Percentiles rank a stretch among this genome's conserved stretches.
phyloP scores from a whole-genome alignment of 1,140 invertebrate genomes.

The Homalodisca vitripennis region DNA sequence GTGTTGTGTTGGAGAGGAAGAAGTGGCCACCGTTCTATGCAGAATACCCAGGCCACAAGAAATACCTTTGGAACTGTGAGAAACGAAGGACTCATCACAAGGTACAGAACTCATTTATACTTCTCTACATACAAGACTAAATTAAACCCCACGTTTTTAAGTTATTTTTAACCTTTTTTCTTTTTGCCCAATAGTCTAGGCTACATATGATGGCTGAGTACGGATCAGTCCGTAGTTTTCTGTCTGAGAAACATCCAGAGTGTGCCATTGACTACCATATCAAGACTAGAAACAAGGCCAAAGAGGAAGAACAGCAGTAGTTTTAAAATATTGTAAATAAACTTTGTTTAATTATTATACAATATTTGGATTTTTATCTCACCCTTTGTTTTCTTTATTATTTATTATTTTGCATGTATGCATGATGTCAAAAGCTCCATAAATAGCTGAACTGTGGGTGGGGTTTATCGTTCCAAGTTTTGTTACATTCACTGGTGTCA shows the following conservation, averaged over 20 bases:
- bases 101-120: too few species aligned
- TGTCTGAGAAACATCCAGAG: conserved; percentile 73
- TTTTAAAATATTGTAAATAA: not conserved
- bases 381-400: too few species aligned
- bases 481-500: too few species aligned
- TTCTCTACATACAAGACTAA: not conserved
- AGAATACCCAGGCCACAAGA: conserved; percentile 60
- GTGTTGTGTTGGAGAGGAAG: conserved; percentile 65
- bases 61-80: conserved; percentile 65
- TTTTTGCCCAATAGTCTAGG: conserved; percentile 41
- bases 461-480: too few species aligned
- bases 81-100: conserved; percentile 56
- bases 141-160: conserved; percentile 19
- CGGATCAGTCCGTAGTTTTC: conserved; percentile 69
- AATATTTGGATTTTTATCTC: too few species aligned
- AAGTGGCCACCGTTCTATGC: conserved; percentile 68
- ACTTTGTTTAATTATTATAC: too few species aligned
- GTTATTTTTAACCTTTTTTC: not conserved
- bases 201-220: conserved; percentile 65
- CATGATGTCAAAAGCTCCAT: too few species aligned
- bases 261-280: conserved; percentile 36
- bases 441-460: too few species aligned
- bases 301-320: not conserved
- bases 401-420: too few species aligned
- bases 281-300: not conserved